Percentiles rank a stretch among this genome's conserved stretches.
Evolutionary conservation across 2,797 vertebrate genomes (phyloP).

Genomic region (Luscinia luscinia): DNA sequence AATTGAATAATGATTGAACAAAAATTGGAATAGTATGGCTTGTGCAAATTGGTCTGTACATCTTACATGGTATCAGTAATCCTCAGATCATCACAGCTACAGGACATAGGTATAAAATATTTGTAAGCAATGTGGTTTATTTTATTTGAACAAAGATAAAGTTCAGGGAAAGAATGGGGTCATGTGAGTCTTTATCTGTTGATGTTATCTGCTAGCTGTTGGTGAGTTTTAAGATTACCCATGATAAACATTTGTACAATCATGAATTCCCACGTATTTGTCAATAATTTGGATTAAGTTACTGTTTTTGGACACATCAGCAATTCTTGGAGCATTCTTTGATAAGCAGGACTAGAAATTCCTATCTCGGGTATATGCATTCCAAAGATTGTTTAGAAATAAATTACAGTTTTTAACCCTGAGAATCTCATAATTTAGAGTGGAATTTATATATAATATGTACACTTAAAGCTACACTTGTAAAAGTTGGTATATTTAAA

Average conservation of each 20-base stretch:
- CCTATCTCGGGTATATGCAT: neutral
- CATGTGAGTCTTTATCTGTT: neutral
- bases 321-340: neutral
- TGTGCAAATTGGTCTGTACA: neutral
- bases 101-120: neutral
- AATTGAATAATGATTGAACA: neutral
- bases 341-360: slow-evolving; percentile 2
- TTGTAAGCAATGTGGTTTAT: neutral
- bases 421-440: neutral
- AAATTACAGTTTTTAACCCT: neutral
- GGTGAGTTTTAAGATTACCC: neutral
- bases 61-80: neutral
- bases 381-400: neutral
- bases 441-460: neutral
- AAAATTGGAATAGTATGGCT: neutral
- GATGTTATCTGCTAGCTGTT: neutral
- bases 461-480: neutral
- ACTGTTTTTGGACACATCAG: neutral
- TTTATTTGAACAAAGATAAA: neutral
- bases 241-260: neutral
- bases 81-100: neutral
- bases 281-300: neutral
- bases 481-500: neutral
- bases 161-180: neutral
- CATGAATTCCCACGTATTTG: neutral